These are phyloP conservation scores for Climacteris rufus DNA, from an alignment of 2,113 vertebrate genomes.

Conservation along the genomic window DNA sequence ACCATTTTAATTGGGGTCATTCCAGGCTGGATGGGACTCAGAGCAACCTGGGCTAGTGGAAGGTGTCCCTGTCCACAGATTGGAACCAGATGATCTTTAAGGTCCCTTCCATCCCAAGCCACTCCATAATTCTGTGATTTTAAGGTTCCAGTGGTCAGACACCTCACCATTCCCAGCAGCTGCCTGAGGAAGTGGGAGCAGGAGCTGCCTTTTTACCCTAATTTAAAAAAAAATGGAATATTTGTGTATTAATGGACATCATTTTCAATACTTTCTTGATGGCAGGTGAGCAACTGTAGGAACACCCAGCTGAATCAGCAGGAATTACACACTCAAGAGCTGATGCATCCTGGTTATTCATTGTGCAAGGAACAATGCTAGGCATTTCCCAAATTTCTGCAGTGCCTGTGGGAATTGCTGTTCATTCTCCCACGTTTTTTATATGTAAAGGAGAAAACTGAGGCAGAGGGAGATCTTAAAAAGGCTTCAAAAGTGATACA, in stretches of 20 bases:
- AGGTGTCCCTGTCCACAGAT: neutral
- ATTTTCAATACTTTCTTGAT: neutral
- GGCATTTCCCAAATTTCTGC: neutral
- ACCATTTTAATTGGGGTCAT: neutral
- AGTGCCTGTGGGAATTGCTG: neutral
- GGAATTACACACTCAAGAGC: neutral
- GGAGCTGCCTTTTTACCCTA: neutral
- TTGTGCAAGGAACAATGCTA: neutral
- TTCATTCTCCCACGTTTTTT: neutral
- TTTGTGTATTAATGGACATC: neutral
- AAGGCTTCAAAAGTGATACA: neutral
- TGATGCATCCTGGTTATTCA: neutral
- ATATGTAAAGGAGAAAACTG: neutral
- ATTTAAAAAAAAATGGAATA: neutral
- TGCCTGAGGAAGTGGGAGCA: neutral
- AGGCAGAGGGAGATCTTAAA: neutral
- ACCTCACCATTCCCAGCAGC: neutral
- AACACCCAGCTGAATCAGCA: neutral
- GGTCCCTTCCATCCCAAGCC: neutral
- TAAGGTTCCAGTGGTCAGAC: neutral
- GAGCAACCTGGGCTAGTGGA: neutral
- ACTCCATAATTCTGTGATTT: neutral
- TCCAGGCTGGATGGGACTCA: neutral
- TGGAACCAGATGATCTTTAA: neutral
- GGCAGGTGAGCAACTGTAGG: neutral